phyloP scores from a whole-genome alignment of 2,797 vertebrate species.

The Acanthiza pusilla region DNA sequence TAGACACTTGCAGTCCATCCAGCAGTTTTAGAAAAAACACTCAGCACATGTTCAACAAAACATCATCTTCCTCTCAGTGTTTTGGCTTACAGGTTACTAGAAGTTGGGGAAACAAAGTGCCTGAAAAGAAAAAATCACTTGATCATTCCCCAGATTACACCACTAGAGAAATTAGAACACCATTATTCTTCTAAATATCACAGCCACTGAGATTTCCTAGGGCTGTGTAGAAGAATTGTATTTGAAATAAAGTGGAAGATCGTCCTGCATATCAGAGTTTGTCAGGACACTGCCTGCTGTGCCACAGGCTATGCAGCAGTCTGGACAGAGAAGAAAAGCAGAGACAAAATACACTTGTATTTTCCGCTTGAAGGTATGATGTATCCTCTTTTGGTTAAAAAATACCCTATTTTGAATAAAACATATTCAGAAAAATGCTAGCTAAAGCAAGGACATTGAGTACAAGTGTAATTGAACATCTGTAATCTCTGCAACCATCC shows the following conservation, averaged over 20 bases:
- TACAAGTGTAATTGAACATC: neutral
- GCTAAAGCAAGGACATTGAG: neutral
- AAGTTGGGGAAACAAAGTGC: neutral
- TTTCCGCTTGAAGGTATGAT: neutral
- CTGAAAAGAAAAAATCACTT: neutral
- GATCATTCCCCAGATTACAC: neutral
- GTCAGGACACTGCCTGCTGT: neutral
- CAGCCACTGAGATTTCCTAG: neutral
- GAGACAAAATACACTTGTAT: neutral
- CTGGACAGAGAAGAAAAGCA: neutral
- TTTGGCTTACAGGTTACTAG: neutral
- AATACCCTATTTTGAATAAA: neutral
- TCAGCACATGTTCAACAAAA: neutral
- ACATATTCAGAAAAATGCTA: neutral
- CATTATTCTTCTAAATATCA: neutral
- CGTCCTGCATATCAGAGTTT: neutral
- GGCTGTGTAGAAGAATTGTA: neutral
- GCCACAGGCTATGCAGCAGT: neutral
- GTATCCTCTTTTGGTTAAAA: neutral
- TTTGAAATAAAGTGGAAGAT: neutral
- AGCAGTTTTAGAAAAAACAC: neutral
- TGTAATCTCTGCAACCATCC: neutral
- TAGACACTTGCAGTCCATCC: neutral
- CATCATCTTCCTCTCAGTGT: neutral
- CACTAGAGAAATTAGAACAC: neutral